phyloP scores from a whole-genome alignment of 2,113 vertebrate species.

The Austrofundulus limnaeus region DNA sequence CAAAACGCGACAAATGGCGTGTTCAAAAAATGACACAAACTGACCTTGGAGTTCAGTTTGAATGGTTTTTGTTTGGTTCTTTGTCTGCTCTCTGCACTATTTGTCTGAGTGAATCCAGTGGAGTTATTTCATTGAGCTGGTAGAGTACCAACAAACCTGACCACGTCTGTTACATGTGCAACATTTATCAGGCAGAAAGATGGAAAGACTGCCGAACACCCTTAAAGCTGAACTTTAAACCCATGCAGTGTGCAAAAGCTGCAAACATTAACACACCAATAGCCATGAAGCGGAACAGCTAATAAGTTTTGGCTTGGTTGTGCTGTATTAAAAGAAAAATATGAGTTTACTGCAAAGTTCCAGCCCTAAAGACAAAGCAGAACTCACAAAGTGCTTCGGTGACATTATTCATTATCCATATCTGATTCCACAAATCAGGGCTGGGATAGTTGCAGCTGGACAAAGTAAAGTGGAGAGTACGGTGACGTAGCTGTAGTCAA shows the following conservation, averaged over 20 bases:
- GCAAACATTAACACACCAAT: neutral
- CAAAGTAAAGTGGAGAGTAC: conserved; percentile 17
- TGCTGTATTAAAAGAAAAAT: neutral
- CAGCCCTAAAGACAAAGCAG: neutral
- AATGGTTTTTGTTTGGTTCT: too few relatives aligned
- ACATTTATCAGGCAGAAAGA: neutral
- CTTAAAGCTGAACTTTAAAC: neutral
- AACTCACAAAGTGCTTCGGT: neutral
- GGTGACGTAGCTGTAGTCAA: conserved; percentile 18
- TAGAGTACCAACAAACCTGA: too few relatives aligned
- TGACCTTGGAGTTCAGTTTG: too few relatives aligned
- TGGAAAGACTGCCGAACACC: neutral
- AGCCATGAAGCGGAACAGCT: too few relatives aligned
- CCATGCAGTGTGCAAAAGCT: neutral
- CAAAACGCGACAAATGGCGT: too few relatives aligned
- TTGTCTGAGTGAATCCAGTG: too few relatives aligned
- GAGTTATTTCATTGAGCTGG: too few relatives aligned
- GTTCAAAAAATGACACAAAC: too few relatives aligned
- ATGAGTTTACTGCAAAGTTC: too few relatives aligned
- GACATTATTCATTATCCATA: neutral
- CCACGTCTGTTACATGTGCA: neutral
- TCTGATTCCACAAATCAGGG: neutral
- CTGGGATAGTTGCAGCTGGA: neutral
- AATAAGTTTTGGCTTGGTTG: too few relatives aligned
- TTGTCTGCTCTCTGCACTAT: too few relatives aligned